Evolutionary conservation across 2,888 invertebrate genomes (phyloP), one percentile per base, ranked within the genome.

Genomic region (Calameuta filiformis): DNA sequence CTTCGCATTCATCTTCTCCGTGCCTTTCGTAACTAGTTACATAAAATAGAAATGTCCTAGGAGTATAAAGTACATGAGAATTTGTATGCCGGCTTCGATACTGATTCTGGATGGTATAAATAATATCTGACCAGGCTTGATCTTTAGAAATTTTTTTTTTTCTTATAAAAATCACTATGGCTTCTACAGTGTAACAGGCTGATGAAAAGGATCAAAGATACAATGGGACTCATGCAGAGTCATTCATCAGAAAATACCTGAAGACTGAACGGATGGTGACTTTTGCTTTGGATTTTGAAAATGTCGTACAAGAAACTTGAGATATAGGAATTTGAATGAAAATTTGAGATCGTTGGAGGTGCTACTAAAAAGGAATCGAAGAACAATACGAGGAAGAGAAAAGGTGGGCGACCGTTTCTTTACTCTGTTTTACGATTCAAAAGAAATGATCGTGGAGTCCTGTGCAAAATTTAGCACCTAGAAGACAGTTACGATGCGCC

Each of bases 401-500:
- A 71, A 34, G 71, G 71, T 23, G 9, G 12, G 11, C 30, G 11
- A 30, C 34, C 9, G 23, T 56, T 56, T 23, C 56, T 56, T 56
- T 23, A 56, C 56, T 56, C 56, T 23, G 56, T 56, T 56, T 56
- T 23, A 56, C 56, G 56, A 56, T 56, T 56, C 0, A 23, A 56
- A 37, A 40, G 15, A 23, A 56, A 56, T 9, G 23, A 23, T 56
- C 23, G 56, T 23, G 23, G 56, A 56, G 56, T 56, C 23, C 23
- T 23, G 56, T 75, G 83, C 81, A 82, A 87, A 90, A 88, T 90
- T 91, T 90, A 91, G 88, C 90, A 90, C 90, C 90, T 91, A 85
- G 86, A 89, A 90, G 91, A 91, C 90, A 91, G 90, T 91, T 91
- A 91, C 87, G 89, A 89, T 83, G 84, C 83, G 84, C 87, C 85